Conservation (phyloP, 2,888 invertebrate genomes). For the Cataglyphis altisquamis region DNA sequence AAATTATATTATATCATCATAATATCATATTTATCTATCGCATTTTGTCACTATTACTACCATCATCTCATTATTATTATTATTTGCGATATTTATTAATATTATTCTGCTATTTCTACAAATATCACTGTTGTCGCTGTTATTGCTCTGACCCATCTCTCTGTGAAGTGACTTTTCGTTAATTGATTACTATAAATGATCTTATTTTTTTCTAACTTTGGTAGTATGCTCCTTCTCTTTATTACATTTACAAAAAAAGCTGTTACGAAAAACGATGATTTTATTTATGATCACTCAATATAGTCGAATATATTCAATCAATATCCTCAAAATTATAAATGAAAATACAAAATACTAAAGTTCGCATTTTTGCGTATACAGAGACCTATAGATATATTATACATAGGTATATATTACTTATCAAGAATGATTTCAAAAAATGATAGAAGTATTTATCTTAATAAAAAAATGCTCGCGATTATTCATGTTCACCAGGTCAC, state of each 20-base stretch:
- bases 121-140: constrained; percentile 63
- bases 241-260: constrained; percentile 61
- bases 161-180: constrained; percentile 29
- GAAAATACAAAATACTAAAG: constrained; percentile 83
- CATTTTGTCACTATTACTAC: constrained; percentile 53
- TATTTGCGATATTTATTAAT: constrained; percentile 73
- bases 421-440: constrained; percentile 56
- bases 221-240: constrained; percentile 36
- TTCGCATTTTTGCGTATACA: constrained; percentile 12
- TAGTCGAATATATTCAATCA: constrained; percentile 66
- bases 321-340: constrained; percentile 75
- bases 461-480: constrained; percentile 41
- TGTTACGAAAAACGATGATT: constrained; percentile 60
- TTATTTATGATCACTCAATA: constrained; percentile 63
- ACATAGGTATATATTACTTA: constrained; percentile 67
- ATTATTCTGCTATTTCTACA: constrained; percentile 69
- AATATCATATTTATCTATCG: constrained; percentile 64
- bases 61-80: constrained; percentile 66
- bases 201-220: constrained; percentile 35
- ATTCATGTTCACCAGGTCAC: constrained; percentile 25
- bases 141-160: constrained; percentile 58
- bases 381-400: constrained; percentile 3
- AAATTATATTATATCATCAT: constrained; percentile 63
- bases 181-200: constrained; percentile 15
- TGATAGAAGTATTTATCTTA: constrained; percentile 50